phyloP scores from a whole-genome alignment of 2,888 invertebrate genomes.

The Deilephila elpenor region DNA sequence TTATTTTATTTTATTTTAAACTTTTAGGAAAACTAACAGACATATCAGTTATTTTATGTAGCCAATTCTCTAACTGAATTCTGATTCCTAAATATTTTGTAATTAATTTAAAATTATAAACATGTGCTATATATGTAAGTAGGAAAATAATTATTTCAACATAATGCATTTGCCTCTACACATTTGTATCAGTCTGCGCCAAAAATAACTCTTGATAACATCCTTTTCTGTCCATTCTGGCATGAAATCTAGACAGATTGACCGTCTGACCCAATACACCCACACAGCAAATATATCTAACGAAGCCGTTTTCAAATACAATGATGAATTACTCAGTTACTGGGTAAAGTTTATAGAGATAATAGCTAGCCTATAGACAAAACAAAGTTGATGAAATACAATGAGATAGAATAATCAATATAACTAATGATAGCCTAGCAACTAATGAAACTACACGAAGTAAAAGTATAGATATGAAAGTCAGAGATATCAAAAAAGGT shows the following conservation, averaged over 20 bases:
- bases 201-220: constrained; percentile 2
- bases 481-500: neutral
- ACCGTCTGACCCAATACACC: constrained; percentile 1
- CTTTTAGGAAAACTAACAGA: too few species aligned
- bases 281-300: neutral
- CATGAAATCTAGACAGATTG: constrained; percentile 6
- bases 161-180: neutral
- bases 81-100: too few species aligned
- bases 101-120: neutral
- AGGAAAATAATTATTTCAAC: constrained; percentile 5
- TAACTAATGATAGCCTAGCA: neutral
- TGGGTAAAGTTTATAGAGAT: neutral
- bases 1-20: too few species aligned
- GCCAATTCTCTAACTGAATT: neutral
- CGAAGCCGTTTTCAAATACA: neutral
- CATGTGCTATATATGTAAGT: too few species aligned
- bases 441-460: neutral
- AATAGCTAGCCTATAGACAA: neutral
- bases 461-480: constrained; percentile 13
- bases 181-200: constrained; percentile 3
- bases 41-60: too few species aligned
- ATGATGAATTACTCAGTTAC: neutral
- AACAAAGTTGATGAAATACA: neutral
- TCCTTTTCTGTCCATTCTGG: constrained; percentile 6
- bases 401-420: neutral